These are phyloP conservation scores for Cheilosia impressa DNA, from an alignment of 2,888 invertebrate genomes.

Conservation along the genomic window DNA sequence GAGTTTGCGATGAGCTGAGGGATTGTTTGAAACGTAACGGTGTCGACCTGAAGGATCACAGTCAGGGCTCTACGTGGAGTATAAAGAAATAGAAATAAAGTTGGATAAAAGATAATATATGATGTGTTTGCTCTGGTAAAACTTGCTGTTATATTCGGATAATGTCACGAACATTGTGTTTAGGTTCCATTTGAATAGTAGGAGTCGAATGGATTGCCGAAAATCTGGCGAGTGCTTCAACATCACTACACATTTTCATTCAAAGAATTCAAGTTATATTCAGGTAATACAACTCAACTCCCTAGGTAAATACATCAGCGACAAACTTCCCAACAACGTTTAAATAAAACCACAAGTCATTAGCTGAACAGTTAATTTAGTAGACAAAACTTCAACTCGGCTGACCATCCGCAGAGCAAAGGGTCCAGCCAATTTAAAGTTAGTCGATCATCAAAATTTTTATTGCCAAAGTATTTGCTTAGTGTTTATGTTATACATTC, in stretches of 20 bases:
- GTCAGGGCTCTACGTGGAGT: conserved; percentile 86
- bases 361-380: too few species aligned
- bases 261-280: too few species aligned
- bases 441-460: not conserved
- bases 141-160: not conserved
- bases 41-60: conserved; percentile 88
- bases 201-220: too few species aligned
- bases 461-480: not conserved
- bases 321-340: too few species aligned
- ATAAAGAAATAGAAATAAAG: conserved; percentile 75
- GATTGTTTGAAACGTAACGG: conserved; percentile 86
- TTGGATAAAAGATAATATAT: not conserved
- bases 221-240: too few species aligned
- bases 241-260: too few species aligned
- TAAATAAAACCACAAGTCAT: too few species aligned
- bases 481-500: too few species aligned
- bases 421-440: not conserved
- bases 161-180: too few species aligned
- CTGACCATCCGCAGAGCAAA: not conserved
- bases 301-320: too few species aligned
- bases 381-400: not conserved
- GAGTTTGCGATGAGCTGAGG: conserved; percentile 88
- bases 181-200: too few species aligned
- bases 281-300: not conserved
- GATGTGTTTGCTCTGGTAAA: not conserved